Evolutionary conservation across 2,797 vertebrate genomes (phyloP), one percentile per base, ranked within the genome.

Genomic region (Sebastes cheni): DNA sequence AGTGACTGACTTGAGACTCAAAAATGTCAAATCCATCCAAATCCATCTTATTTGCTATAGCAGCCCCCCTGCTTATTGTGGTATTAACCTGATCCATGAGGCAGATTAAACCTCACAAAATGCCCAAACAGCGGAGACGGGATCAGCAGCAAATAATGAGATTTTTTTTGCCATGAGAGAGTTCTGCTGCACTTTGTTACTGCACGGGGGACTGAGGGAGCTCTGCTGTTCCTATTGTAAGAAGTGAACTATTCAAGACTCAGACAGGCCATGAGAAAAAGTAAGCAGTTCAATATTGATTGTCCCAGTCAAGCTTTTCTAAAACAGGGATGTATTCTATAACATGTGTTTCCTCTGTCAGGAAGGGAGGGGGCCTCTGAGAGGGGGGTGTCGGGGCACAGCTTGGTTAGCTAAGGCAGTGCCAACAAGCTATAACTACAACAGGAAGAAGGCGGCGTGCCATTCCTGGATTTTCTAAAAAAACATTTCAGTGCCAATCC

Each of bases 281-380:
- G 66, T 32, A 42, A 32, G 58, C 27, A 62, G 52, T 54, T 75
- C 52, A 83, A 30, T 77, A 70, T 62, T 81, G 64, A 80, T 39
- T 69, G 75, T 86, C 75, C 77, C 10, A 70, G 75, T 67, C 32
- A 14, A 66, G 70, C 73, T 71, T 36, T 82, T 84, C 75, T 70
- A 72, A 78, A 87, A 85, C 68, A 83, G 69, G 58, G 81, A 77
- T 67, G 67, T 83, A 82, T 87, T 82, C 80, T 67, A 72, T 78
- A 86, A 86, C 77, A 87, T 81, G 79, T 80, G 86, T 79, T 94
- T 95, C 90, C 91, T 91, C 75, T 67, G 20, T 86, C 89, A 92
- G 93, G 94, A 95, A 93, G 88, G 89, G 91, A 61, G 83, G 83
- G 77, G 67, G 70, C 62, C 77, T 42, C 32, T 60, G 61, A 23